Percentiles rank a stretch among this genome's conserved stretches.
These are phyloP conservation scores for Micronisus gabar DNA, from an alignment of 2,113 vertebrate species.

Conservation along the genomic window DNA sequence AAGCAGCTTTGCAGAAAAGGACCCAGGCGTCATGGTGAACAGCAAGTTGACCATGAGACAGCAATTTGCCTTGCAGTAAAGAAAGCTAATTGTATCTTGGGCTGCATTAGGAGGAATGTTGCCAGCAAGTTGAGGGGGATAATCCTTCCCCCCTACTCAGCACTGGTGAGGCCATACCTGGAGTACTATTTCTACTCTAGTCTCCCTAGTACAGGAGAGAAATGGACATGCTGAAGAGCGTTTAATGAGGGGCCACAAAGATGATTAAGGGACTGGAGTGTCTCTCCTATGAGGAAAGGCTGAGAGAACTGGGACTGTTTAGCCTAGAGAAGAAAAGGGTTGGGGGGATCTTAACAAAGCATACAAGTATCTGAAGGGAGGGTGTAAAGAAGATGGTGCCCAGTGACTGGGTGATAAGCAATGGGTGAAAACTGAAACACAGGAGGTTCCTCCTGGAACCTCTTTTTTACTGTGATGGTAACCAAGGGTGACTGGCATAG, in stretches of 20 bases:
- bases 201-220: not conserved
- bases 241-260: not conserved
- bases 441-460: not conserved
- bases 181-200: not conserved
- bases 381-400: not conserved
- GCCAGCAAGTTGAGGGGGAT: not conserved
- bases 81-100: not conserved
- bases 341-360: not conserved
- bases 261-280: not conserved
- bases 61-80: not conserved
- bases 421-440: not conserved
- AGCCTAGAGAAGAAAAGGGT: not conserved
- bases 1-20: not conserved
- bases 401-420: not conserved
- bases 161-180: not conserved
- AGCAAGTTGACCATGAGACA: not conserved
- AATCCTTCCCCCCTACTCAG: not conserved
- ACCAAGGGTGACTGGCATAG: not conserved
- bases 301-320: not conserved
- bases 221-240: not conserved
- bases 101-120: too few relatives aligned
- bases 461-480: fast-evolving
- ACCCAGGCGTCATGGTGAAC: not conserved
- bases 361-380: not conserved
- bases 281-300: not conserved